phyloP scores from a whole-genome alignment of 35 echinoderm and acorn worm species.

The Heliocidaris tuberculata region DNA sequence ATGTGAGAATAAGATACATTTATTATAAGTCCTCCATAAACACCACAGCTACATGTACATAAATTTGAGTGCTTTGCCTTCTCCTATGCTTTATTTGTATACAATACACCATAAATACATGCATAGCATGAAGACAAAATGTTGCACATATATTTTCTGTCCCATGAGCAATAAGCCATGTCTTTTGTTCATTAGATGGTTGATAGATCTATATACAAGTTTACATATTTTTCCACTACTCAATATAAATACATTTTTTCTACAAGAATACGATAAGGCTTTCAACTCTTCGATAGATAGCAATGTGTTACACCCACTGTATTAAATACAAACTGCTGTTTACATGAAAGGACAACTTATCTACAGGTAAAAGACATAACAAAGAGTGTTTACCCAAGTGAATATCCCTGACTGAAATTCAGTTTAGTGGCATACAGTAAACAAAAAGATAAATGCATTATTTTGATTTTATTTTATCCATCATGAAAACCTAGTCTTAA shows the following conservation, averaged over 20 bases:
- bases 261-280: conserved; percentile 6
- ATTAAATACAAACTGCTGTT: conserved; percentile 18
- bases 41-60: neutral
- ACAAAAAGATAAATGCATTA: too few species aligned
- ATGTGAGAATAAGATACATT: neutral
- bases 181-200: conserved; percentile 14
- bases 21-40: neutral
- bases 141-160: neutral
- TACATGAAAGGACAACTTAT: neutral
- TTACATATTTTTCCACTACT: conserved; percentile 21
- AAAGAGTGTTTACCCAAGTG: neutral
- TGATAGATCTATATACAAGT: conserved; percentile 22
- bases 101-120: conserved; percentile 38
- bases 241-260: conserved; percentile 12
- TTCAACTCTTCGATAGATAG: neutral
- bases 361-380: neutral
- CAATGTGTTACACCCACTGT: conserved; percentile 13
- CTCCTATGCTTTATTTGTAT: neutral
- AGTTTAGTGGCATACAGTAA: neutral
- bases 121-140: neutral
- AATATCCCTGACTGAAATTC: neutral
- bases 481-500: neutral
- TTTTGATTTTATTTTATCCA: neutral
- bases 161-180: neutral
- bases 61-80: neutral